Evolutionary conservation across 2,888 invertebrate species (phyloP), one percentile per base, ranked within the genome.

Genomic region (Rhimphoctona megacephalus): DNA sequence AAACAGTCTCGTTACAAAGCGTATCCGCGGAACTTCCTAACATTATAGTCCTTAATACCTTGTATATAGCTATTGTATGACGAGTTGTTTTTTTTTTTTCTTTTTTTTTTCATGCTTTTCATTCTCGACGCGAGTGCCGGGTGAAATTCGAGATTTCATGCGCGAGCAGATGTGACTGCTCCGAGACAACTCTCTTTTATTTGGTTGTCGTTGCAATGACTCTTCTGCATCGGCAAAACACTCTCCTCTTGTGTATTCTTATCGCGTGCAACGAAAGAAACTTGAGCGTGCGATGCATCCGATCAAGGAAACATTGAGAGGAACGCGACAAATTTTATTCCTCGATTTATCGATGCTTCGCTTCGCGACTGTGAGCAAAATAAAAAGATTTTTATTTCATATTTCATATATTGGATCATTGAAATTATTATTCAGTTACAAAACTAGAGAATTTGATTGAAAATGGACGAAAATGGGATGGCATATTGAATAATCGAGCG

Each of bases 241-340:
- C 36, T n/a, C n/a, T n/a, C 67, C 11, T n/a, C n/a, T 79, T 73
- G 77, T 54, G 67, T 52, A 85, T 85, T 81, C 85, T 25, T 25
- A 17, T 39, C 57, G 46, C 77, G 39, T 77, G n/a, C 54, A 69
- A 79, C 54, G 61, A 73, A 57, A 70, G 64, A 25, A n/a, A 52
- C 73, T 25, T 61, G 83, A 43, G 46, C 73, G 77, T 69, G 66
- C 81, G 77, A 72, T 78, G 85, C 85, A 85, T 79, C 57, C 66
- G 69, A 74, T 43, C 39, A 30, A 69, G 17, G 49, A 85, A 76
- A 66, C 19, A 30, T 30, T 11, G 5, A 14, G 1, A 22, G 33
- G 11, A 30, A 52, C 49, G 33, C 54, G 8, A 14, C 36, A n/a
- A 73, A 52, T 7, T 61, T 57, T 22, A 57, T 57, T 57, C 25